phyloP scores from a whole-genome alignment of 2,113 vertebrate species.

The Smithornis capensis region DNA sequence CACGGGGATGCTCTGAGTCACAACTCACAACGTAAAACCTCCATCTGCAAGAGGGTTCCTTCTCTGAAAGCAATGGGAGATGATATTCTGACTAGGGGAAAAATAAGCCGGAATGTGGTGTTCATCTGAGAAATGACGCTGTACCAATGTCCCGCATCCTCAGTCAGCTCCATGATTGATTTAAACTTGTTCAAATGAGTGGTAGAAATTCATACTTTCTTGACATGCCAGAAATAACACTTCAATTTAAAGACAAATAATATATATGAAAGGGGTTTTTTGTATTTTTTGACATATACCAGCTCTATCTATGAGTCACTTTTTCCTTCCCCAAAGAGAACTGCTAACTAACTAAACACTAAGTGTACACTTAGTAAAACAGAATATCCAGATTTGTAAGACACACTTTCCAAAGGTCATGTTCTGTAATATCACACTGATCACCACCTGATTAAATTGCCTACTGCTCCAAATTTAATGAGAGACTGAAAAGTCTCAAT shows the following conservation, averaged over 20 bases:
- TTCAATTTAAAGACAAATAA: neutral
- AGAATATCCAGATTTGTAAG: neutral
- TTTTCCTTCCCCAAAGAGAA: neutral
- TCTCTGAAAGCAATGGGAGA: neutral
- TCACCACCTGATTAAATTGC: constrained; percentile 34
- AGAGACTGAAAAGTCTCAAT: constrained; percentile 56
- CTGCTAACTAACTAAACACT: neutral
- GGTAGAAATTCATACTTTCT: neutral
- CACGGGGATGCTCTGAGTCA: neutral
- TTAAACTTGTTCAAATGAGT: neutral
- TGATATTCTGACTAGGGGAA: neutral
- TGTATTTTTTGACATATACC: neutral
- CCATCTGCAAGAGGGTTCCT: neutral
- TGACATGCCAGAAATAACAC: neutral
- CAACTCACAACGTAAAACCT: neutral
- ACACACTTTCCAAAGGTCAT: constrained; percentile 16
- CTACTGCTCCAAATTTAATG: constrained; percentile 39
- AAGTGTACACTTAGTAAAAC: neutral
- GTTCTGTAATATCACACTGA: neutral
- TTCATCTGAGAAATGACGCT: neutral
- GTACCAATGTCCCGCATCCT: neutral
- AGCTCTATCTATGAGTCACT: neutral
- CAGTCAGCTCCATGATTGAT: neutral
- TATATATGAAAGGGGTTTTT: neutral
- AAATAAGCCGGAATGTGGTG: neutral